Evolutionary conservation across 2,113 vertebrate species (phyloP), one percentile per base, ranked within the genome.

Genomic region (Sisor rabdophorus): DNA sequence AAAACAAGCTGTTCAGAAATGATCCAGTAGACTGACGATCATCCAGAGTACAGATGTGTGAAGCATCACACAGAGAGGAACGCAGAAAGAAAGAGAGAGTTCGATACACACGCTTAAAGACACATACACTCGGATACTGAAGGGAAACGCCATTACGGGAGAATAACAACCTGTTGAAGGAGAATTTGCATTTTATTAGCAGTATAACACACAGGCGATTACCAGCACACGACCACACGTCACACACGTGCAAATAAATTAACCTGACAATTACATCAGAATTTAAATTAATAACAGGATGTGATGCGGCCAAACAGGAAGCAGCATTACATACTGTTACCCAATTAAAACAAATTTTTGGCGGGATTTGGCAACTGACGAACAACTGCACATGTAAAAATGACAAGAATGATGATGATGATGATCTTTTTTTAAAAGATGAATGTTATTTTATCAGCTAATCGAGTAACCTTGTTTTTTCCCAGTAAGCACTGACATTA

Each of bases 1-100:
- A 65, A 59, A 76, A 69, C 55, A 5, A 73, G 64, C 9, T 2
- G 28, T 50, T 82, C 56, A 79, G 80, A 77, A 61, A 80, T 24
- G 22, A 22, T 54, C 61, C 16, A 26, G 44, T 50, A 47, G 24
- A 72, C 67, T 70, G 15, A 63, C 22, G 44, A 32, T 56, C 54
- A 54, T 17, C 30, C 60, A 67, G 52, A 68, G 36, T 26, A 16
- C 71, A 60, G 64, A 24, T 67, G 59, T 64, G 70, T 53, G 48
- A 50, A 48, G 47, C 22, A 50, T 50, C 65, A 52, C 47, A 67
- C 63, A 6, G 5, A 47, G 12, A 65, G 36, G n/a, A 65, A 65
- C 16, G n/a, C 44, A 47, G 53, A 44, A 40, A 73, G 32, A 24
- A 52, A 36, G 50, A 71, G 22, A 30, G 36, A 22, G 67, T 20